Conservation (phyloP, 2,113 vertebrate genomes). For the Syngnathoides biaculeatus region DNA sequence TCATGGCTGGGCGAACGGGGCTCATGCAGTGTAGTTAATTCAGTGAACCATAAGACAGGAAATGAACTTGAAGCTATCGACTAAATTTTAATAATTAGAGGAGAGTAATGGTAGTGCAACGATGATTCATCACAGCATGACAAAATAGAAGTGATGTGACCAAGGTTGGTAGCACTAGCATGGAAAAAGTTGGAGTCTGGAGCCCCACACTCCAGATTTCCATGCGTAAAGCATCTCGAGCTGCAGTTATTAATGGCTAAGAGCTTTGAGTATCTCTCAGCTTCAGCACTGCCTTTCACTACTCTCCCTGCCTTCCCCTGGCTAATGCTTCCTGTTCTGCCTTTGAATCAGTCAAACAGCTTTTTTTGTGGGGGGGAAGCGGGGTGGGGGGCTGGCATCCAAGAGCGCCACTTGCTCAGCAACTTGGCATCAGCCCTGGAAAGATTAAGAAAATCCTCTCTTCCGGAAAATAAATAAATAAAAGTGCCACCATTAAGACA, state of each 20-base stretch:
- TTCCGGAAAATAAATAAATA: background rate
- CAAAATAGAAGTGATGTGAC: background rate
- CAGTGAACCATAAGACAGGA: too few species aligned
- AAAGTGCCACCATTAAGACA: conserved; percentile 21
- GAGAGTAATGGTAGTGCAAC: too few species aligned
- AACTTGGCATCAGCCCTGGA: conserved; percentile 35
- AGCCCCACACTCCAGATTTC: conserved; percentile 26
- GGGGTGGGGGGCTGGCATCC: background rate
- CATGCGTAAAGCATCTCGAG: conserved; percentile 9
- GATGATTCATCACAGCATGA: too few species aligned
- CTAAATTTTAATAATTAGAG: too few species aligned
- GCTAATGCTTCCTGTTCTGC: conserved; percentile 11
- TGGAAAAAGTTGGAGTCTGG: background rate
- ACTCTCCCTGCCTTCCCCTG: conserved; percentile 1
- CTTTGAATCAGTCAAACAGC: conserved; percentile 31
- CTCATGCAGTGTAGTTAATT: too few species aligned
- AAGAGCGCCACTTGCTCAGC: conserved; percentile 7
- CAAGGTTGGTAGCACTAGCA: background rate
- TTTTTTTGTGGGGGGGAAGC: conserved; percentile 13
- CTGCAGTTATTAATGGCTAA: conserved; percentile 31
- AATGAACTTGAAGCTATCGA: too few species aligned
- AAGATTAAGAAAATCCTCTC: conserved; percentile 46
- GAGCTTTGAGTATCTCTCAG: conserved; percentile 28
- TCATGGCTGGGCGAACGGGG: too few species aligned
- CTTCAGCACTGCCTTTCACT: conserved; percentile 17